Conservation (phyloP, 2,888 invertebrate genomes). For the Monopis laevigella region DNA sequence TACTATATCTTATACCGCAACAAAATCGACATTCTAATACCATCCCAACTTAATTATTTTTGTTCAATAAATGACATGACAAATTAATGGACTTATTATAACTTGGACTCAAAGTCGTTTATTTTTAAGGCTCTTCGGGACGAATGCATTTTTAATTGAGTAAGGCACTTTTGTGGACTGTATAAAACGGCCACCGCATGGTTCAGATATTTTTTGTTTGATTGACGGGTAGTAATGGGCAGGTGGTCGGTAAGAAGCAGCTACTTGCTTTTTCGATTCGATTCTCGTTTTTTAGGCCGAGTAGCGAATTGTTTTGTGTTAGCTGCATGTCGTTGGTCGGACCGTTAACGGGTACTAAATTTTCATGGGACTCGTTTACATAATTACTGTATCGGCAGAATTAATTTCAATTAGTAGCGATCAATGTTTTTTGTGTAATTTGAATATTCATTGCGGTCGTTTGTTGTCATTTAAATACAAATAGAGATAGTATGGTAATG, state of each 20-base stretch:
- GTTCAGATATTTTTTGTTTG: conserved; percentile 59
- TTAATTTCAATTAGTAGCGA: conserved; percentile 10
- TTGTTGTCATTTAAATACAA: conserved; percentile 2
- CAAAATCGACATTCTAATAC: too few relatives aligned
- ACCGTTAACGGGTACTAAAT: conserved; percentile 4
- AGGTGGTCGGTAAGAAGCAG: conserved; percentile 60
- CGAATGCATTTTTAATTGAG: conserved; percentile 68
- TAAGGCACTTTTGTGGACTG: conserved; percentile 64
- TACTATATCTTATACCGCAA: too few relatives aligned
- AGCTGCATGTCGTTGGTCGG: not conserved
- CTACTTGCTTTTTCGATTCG: too few relatives aligned
- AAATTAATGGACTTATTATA: conserved; percentile 68
- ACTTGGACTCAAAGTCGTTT: conserved; percentile 57
- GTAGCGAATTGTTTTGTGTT: conserved; percentile 37
- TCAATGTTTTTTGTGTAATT: conserved; percentile 33
- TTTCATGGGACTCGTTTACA: conserved; percentile 3
- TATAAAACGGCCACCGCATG: conserved; percentile 63
- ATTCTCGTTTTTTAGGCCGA: conserved; percentile 52
- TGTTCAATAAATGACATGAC: conserved; percentile 63
- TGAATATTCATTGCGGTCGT: too few relatives aligned
- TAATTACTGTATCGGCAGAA: conserved; percentile 1
- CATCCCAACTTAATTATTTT: conserved; percentile 37
- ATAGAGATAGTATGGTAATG: not conserved
- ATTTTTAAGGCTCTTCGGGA: conserved; percentile 54
- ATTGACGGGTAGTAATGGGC: conserved; percentile 66